These are phyloP conservation scores for Morpho achilles DNA, from an alignment of 2,888 invertebrate species.

Conservation along the genomic window DNA sequence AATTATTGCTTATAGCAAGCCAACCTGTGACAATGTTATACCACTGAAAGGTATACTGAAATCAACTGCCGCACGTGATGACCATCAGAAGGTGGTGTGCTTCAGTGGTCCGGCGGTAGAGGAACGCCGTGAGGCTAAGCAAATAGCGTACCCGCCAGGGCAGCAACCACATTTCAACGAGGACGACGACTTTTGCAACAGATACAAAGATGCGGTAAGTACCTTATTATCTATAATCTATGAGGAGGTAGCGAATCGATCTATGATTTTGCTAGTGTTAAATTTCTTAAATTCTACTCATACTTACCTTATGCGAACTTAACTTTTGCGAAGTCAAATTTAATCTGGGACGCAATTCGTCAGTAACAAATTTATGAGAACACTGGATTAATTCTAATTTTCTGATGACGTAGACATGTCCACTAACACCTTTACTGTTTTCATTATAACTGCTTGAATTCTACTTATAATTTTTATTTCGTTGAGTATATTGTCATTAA, in stretches of 20 bases:
- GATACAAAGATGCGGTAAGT: constrained; percentile 48
- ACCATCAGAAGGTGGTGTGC: constrained; percentile 71
- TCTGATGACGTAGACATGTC: not conserved
- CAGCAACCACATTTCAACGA: constrained; percentile 56
- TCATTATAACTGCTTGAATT: too few relatives aligned
- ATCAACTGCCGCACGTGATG: constrained; percentile 58
- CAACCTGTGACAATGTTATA: constrained; percentile 49
- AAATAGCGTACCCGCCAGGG: constrained; percentile 43
- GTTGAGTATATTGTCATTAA: too few relatives aligned
- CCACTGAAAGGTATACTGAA: constrained; percentile 69
- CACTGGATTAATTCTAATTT: not conserved
- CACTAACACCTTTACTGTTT: too few relatives aligned
- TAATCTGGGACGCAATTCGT: too few relatives aligned
- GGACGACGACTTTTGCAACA: constrained; percentile 55
- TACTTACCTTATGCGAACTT: too few relatives aligned
- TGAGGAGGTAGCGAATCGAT: too few relatives aligned
- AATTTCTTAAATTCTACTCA: too few relatives aligned
- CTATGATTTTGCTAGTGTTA: too few relatives aligned
- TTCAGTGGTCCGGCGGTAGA: constrained; percentile 63
- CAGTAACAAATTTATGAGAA: too few relatives aligned
- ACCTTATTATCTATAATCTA: too few relatives aligned
- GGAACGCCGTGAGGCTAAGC: constrained; percentile 40
- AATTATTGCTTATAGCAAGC: constrained; percentile 45
- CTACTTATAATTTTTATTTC: too few relatives aligned
- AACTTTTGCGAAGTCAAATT: too few relatives aligned